These are phyloP conservation scores for Dendrocopos noguchii DNA, from an alignment of 2,113 vertebrate genomes.

Conservation along the genomic window DNA sequence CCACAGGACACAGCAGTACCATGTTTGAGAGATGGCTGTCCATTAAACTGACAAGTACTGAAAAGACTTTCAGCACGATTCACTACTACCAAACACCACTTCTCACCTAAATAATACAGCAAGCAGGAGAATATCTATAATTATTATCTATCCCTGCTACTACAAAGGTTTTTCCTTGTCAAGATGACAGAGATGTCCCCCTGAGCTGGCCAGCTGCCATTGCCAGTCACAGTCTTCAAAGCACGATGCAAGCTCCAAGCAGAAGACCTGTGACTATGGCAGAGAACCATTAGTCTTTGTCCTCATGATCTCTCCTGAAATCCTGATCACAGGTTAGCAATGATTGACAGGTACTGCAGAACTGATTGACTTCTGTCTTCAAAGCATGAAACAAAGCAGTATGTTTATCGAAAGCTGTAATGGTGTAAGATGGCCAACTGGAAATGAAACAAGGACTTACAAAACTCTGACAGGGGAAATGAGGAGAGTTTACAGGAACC, in stretches of 20 bases:
- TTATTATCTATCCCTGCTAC: not conserved
- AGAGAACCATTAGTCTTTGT: not conserved
- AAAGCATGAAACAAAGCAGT: not conserved
- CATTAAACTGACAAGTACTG: not conserved
- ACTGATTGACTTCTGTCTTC: not conserved
- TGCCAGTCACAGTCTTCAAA: not conserved
- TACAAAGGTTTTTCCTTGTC: not conserved
- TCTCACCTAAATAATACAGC: not conserved
- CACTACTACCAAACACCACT: not conserved
- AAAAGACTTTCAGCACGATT: not conserved
- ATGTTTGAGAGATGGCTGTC: not conserved
- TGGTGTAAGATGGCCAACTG: not conserved
- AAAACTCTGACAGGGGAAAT: not conserved
- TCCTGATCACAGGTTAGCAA: not conserved
- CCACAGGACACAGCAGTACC: not conserved
- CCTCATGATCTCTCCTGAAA: not conserved
- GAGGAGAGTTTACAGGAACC: not conserved
- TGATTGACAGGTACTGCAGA: not conserved
- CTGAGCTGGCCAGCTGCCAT: not conserved
- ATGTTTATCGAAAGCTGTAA: not conserved
- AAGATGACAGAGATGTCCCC: not conserved
- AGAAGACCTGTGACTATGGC: not conserved
- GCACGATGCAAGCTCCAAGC: not conserved
- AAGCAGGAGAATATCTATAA: not conserved
- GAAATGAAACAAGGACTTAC: not conserved